Base-by-base conservation (phyloP, 2,113 vertebrate species). In the Collichthys lucidus region DNA sequence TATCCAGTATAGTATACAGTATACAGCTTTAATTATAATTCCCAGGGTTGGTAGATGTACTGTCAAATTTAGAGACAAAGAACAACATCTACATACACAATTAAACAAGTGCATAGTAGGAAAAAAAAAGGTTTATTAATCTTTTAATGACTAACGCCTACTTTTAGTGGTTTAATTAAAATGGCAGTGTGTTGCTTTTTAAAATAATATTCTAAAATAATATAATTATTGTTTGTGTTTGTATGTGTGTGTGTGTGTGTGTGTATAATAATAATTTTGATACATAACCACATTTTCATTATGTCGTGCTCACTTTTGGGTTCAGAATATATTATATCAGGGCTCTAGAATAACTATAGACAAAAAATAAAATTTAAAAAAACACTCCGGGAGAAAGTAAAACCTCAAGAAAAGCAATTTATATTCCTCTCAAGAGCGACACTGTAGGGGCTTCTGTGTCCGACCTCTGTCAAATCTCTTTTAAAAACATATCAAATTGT, bases 401-500 rank as follows among this genome's bases (percentile, higher is more conserved):
- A 79, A 75, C 56, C 26, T 60, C 0, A 1, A 68, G n/a, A 72
- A 73, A 70, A 65, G 31, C 29, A 24, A 70, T 73, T 71, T 68
- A 31, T 55, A 64, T 85, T 85, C 24, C 22, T 56, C 77, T 76
- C 5, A 86, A 65, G 0, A 57, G 5, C 1, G 1, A 63, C 74
- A 65, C 63, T 35, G 17, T 53, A 15, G 40, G 59, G 44, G 19
- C 20, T 80, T 63, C 68, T 24, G 74, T 74, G 46, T 85, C 80
- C 4, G 60, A 66, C 61, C 84, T 65, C 75, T 91, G 83, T 92
- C 88, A 90, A 80, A 85, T 84, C 68, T 89, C 53, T 61, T 42
- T 50, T 69, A 80, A 89, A 89, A 92, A 86, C 83, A 89, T 89
- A 87, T 83, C 87, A 91, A 84, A 90, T 86, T 73, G 70, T 89